Percentiles rank a stretch among this genome's conserved stretches.
Conservation (phyloP, 1,140 invertebrate species). For the Mizuhopecten yessoensis region DNA sequence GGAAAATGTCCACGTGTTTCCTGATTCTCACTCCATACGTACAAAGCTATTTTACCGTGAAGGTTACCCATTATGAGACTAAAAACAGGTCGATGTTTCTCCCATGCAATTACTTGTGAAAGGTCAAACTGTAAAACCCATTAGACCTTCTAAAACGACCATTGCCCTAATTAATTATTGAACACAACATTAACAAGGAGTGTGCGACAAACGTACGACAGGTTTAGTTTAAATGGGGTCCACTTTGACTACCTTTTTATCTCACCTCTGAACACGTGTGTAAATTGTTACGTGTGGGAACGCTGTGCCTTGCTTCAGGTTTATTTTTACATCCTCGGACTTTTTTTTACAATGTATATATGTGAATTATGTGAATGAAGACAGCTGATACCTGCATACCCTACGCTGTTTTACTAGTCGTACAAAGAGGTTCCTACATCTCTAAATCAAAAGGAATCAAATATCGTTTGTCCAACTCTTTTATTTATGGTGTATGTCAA, state of each 20-base stretch:
- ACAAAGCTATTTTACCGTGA: neutral
- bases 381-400: too few species aligned
- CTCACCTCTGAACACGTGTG: neutral
- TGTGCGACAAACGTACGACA: neutral
- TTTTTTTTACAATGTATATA: too few species aligned
- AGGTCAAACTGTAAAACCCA: neutral
- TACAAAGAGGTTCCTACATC: neutral
- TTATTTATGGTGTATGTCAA: neutral
- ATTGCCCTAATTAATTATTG: conserved; percentile 14
- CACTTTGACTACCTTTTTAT: neutral
- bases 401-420: too few species aligned
- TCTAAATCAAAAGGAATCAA: neutral
- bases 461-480: neutral
- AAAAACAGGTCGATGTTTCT: conserved; percentile 31
- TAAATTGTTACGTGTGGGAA: too few species aligned
- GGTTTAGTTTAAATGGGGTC: neutral
- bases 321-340: neutral
- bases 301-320: neutral
- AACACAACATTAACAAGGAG: neutral
- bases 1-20: neutral
- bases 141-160: neutral
- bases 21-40: neutral
- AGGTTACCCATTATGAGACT: neutral
- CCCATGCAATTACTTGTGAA: conserved; percentile 7
- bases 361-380: neutral